These are phyloP conservation scores for Cotesia vestalis DNA, from an alignment of 1,140 invertebrate genomes.

Conservation along the genomic window DNA sequence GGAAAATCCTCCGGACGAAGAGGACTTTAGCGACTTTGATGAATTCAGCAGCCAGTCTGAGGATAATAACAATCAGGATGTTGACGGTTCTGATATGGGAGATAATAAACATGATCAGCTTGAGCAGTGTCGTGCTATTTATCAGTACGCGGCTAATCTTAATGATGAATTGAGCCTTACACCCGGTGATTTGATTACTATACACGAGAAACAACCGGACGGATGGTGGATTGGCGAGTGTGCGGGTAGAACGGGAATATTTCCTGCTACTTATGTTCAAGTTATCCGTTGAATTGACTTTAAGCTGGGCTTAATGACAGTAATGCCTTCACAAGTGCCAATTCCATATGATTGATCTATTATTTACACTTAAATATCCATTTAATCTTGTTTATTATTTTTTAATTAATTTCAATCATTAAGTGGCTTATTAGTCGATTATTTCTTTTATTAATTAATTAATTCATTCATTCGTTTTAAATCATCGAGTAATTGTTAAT, in stretches of 20 bases:
- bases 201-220: slow-evolving; percentile 91
- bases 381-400: no score
- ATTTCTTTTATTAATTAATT: no score
- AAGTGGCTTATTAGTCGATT: no score
- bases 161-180: slow-evolving; percentile 87
- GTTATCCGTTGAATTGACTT: slow-evolving; percentile 50
- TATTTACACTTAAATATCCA: slow-evolving; percentile 2
- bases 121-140: slow-evolving; percentile 83
- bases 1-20: slow-evolving; percentile 60
- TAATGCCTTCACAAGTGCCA: slow-evolving; percentile 6
- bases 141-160: slow-evolving; percentile 87
- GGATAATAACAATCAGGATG: slow-evolving; percentile 60
- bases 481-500: no score
- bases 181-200: slow-evolving; percentile 86
- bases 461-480: no score
- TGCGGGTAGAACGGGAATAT: slow-evolving; percentile 85
- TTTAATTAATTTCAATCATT: no score
- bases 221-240: slow-evolving; percentile 95
- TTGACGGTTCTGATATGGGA: slow-evolving; percentile 49
- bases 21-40: slow-evolving; percentile 67
- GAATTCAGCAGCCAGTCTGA: slow-evolving; percentile 66
- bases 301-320: background rate
- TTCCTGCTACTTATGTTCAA: slow-evolving; percentile 93
- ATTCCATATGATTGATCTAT: slow-evolving; percentile 5
- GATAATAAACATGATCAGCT: slow-evolving; percentile 58